Conservation (phyloP, 2,888 invertebrate species). For the Tetropium fuscum region DNA sequence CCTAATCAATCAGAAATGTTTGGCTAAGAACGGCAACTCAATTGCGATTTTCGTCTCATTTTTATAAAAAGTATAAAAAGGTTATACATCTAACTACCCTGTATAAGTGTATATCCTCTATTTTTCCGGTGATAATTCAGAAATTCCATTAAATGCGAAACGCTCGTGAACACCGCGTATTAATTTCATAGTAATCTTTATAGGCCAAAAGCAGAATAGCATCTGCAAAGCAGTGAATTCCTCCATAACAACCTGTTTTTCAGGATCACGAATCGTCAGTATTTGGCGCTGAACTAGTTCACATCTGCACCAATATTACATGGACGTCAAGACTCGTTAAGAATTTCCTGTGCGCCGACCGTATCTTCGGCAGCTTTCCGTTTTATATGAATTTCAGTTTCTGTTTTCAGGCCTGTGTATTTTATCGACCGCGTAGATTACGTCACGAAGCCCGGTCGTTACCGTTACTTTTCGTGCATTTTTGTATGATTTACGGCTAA, state of each 20-base stretch:
- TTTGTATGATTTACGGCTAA: background rate
- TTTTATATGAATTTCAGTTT: conserved; percentile 41
- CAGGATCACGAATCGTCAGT: conserved; percentile 44
- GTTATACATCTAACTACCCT: no score
- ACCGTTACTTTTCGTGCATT: no score
- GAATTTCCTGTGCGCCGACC: conserved; percentile 30
- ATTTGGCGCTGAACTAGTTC: conserved; percentile 51
- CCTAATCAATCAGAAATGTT: no score
- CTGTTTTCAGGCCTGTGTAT: conserved; percentile 19
- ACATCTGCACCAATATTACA: conserved; percentile 41
- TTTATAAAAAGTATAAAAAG: no score
- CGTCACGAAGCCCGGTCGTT: no score
- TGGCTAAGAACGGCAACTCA: no score
- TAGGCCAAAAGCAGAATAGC: conserved; percentile 35
- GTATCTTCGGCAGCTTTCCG: conserved; percentile 26
- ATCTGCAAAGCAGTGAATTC: conserved; percentile 45
- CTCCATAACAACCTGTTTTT: conserved; percentile 46
- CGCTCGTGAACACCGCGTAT: conserved; percentile 13
- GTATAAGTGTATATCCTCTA: no score
- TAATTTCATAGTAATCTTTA: conserved; percentile 31
- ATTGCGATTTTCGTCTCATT: no score
- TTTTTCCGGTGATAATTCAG: no score
- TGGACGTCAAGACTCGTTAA: conserved; percentile 29
- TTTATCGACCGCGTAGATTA: background rate
- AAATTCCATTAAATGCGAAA: no score